A percentile compares a stretch with the other conserved stretches of the same genome.
phyloP scores from a whole-genome alignment of 2,888 invertebrate species.

The Teinopalpus imperialis region DNA sequence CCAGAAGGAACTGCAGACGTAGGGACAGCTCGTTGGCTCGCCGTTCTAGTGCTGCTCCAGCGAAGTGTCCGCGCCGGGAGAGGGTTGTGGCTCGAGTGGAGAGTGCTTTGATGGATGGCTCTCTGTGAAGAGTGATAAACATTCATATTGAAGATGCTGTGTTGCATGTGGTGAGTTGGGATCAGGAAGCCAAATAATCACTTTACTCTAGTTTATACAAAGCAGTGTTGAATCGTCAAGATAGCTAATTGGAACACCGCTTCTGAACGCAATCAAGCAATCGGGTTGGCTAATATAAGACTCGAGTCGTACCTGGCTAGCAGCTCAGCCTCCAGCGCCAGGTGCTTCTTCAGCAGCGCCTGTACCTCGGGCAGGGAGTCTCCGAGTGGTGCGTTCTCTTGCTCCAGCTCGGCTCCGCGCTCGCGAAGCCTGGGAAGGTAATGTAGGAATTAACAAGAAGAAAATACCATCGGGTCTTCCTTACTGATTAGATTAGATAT shows the following conservation, averaged over 20 bases:
- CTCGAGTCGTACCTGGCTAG: slow-evolving; percentile 84
- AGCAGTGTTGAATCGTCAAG: too few relatives aligned
- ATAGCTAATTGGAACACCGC: too few relatives aligned
- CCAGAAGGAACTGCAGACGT: slow-evolving; percentile 86
- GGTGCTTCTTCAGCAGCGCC: slow-evolving; percentile 95
- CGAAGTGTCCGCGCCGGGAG: slow-evolving; percentile 93
- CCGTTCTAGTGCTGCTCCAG: slow-evolving; percentile 86
- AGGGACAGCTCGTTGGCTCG: slow-evolving; percentile 85
- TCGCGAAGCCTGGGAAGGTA: slow-evolving; percentile 66
- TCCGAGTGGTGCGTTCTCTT: slow-evolving; percentile 44
- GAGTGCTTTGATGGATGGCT: slow-evolving; percentile 90
- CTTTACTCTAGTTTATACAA: too few relatives aligned
- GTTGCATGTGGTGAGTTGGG: too few relatives aligned
- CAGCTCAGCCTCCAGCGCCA: slow-evolving; percentile 94
- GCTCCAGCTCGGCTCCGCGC: slow-evolving; percentile 45
- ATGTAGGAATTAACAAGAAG: too few relatives aligned
- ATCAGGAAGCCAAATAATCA: too few relatives aligned
- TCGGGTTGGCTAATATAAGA: too few relatives aligned
- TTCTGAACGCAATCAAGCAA: too few relatives aligned
- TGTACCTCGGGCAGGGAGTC: slow-evolving; percentile 85
- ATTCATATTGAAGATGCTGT: too few relatives aligned
- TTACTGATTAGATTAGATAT: too few relatives aligned
- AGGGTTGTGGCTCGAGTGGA: slow-evolving; percentile 89
- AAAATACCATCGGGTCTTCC: too few relatives aligned
- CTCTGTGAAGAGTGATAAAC: slow-evolving; percentile 79